phyloP scores from a whole-genome alignment of 2,888 invertebrate genomes.

The Chironomus tentans region DNA sequence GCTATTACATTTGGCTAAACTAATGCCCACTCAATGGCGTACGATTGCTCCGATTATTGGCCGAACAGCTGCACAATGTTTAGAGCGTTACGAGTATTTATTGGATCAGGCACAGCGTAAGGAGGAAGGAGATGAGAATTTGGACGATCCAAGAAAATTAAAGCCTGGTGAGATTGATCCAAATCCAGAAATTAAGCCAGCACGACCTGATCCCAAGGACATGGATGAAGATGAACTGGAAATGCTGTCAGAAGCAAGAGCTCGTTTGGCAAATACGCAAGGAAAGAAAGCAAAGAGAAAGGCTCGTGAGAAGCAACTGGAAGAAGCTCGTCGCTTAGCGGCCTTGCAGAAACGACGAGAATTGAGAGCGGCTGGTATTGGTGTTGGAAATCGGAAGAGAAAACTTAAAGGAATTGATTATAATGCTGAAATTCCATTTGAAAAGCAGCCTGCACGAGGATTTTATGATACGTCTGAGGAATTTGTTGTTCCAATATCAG shows the following conservation, averaged over 20 bases:
- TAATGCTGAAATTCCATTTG: conserved; percentile 95
- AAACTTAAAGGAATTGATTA: conserved; percentile 91
- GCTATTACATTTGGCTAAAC: conserved; percentile 89
- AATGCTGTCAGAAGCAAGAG: conserved; percentile 98
- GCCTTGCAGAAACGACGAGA: conserved; percentile 97
- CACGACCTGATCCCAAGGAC: conserved; percentile 96
- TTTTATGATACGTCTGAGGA: conserved; percentile 94
- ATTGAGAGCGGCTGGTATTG: conserved; percentile 92
- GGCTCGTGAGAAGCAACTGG: conserved; percentile 95
- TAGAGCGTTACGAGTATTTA: conserved; percentile 94
- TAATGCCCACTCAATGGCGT: conserved; percentile 99
- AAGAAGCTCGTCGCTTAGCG: conserved; percentile 92
- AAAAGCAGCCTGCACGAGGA: conserved; percentile 83
- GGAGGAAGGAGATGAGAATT: conserved; percentile 85
- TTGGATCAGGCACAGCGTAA: conserved; percentile 97
- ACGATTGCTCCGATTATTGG: conserved; percentile 99
- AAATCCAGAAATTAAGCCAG: conserved; percentile 99
- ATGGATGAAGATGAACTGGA: conserved; percentile 99
- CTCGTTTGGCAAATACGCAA: conserved; percentile 96
- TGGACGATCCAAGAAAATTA: conserved; percentile 91
- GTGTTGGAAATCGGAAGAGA: conserved; percentile 40
- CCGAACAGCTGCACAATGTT: conserved; percentile 95
- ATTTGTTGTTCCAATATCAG: conserved; percentile 75
- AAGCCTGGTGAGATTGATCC: conserved; percentile 99
- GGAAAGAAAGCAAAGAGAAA: conserved; percentile 89